phyloP scores from a whole-genome alignment of 2,113 vertebrate genomes.

The Lepus americanus region DNA sequence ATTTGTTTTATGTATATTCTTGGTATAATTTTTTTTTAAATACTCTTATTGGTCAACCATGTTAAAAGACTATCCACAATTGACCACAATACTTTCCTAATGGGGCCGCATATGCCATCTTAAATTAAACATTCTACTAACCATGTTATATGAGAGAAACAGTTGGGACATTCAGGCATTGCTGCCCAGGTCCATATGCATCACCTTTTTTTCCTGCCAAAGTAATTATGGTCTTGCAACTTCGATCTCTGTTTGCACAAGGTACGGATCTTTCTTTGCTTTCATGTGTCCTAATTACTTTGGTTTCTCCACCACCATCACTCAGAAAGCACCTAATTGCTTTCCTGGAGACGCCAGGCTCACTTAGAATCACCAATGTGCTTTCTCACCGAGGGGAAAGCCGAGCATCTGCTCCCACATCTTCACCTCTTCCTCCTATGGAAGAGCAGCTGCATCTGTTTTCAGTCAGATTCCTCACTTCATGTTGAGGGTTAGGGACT shows the following conservation, averaged over 20 bases:
- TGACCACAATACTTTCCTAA: neutral
- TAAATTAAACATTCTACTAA: neutral
- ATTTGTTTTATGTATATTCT: neutral
- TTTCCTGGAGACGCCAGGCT: slow-evolving; percentile 64
- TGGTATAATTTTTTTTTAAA: neutral
- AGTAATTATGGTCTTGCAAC: slow-evolving; percentile 52
- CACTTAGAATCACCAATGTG: slow-evolving; percentile 62
- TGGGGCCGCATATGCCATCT: neutral
- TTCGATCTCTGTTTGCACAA: slow-evolving; percentile 31
- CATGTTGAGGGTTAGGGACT: neutral
- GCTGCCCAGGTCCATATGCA: neutral
- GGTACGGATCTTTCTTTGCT: slow-evolving; percentile 60
- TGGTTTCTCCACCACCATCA: slow-evolving; percentile 47
- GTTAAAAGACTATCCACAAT: neutral
- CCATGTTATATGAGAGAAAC: neutral
- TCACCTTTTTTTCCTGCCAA: neutral
- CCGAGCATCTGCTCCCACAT: slow-evolving; percentile 56
- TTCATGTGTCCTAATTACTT: slow-evolving; percentile 76
- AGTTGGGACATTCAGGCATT: neutral
- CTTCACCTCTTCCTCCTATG: slow-evolving; percentile 15
- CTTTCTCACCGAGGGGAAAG: slow-evolving; percentile 64
- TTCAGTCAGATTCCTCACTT: slow-evolving; percentile 58
- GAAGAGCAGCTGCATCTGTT: slow-evolving; percentile 55
- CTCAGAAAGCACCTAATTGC: slow-evolving; percentile 70
- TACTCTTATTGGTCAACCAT: neutral